Evolutionary conservation across 2,797 vertebrate genomes (phyloP), one percentile per base, ranked within the genome.

Genomic region (Danio choprae): DNA sequence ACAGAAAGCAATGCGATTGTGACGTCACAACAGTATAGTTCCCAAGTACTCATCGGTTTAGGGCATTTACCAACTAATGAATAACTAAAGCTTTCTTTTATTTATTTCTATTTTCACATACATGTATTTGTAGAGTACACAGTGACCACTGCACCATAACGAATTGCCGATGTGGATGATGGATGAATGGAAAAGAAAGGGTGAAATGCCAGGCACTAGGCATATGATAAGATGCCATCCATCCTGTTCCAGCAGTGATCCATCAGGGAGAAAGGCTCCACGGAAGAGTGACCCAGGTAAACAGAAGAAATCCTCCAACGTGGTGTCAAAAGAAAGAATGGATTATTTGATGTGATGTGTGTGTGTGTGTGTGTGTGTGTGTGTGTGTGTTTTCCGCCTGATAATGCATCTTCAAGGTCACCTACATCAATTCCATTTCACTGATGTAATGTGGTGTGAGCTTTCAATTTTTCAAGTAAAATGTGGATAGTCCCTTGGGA

Each of bases 171-270:
- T 22, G 79, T 86, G 83, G 82, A 90, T 89, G 90, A 93, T 85
- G 82, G 88, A 93, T 91, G 87, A 89, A 81, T 29, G 3, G 50
- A 7, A 11, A 58, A 70, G 85, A 86, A 83, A 84, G 84, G 79
- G 89, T 88, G 80, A 92, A 93, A 91, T 87, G 85, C 84, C 90
- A 85, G 73, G 72, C 72, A 86, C 68, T 78, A 77, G 69, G 55
- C 63, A 64, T 44, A 64, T 80, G 64, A 65, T 20, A 76, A 77
- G 68, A 68, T 55, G 16, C 78, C 85, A 92, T 91, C 91, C 89
- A 91, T 92, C 86, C 88, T 51, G 6, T 83, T 77, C 77, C 38
- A 22, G 77, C 80, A 88, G 91, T 85, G 90, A 92, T 93, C 89
- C 88, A 91, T 93, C 92, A 94, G 86, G 36, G 4, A 6, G 62